Conservation (phyloP, 2,888 invertebrate species). For the Platycheirus rosarum region DNA sequence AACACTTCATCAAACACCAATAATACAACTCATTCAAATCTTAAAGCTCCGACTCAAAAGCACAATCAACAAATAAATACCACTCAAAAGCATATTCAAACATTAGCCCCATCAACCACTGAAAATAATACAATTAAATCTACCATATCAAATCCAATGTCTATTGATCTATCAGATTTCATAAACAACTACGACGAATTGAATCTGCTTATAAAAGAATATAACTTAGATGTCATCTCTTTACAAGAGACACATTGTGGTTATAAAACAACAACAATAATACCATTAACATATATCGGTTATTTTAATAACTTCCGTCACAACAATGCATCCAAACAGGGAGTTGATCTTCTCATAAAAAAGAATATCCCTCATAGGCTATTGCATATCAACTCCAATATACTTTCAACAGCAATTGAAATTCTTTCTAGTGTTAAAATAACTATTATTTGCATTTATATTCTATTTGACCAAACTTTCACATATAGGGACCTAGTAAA, state of each 20-base stretch:
- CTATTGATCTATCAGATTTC: no score
- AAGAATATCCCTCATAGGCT: no score
- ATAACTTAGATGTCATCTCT: no score
- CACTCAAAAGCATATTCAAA: not conserved
- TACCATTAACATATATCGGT: not conserved
- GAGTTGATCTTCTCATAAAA: no score
- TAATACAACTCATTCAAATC: no score
- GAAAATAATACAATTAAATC: not conserved
- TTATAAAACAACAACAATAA: conserved; percentile 14
- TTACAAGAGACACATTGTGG: no score
- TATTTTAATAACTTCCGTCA: not conserved
- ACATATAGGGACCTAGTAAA: no score
- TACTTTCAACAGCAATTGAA: not conserved
- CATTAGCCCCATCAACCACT: not conserved
- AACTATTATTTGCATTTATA: not conserved
- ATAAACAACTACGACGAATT: no score
- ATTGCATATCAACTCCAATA: no score
- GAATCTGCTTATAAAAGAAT: no score
- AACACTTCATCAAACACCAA: no score
- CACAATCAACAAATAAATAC: conserved; percentile 5
- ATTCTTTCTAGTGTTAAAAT: not conserved
- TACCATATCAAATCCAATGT: no score
- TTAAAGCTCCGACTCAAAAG: not conserved
- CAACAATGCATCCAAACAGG: not conserved
- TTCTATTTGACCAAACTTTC: not conserved